A percentile compares a stretch with the other conserved stretches of the same genome.
phyloP scores from a whole-genome alignment of 2,888 invertebrate species.

The Bhutanitis thaidina region DNA sequence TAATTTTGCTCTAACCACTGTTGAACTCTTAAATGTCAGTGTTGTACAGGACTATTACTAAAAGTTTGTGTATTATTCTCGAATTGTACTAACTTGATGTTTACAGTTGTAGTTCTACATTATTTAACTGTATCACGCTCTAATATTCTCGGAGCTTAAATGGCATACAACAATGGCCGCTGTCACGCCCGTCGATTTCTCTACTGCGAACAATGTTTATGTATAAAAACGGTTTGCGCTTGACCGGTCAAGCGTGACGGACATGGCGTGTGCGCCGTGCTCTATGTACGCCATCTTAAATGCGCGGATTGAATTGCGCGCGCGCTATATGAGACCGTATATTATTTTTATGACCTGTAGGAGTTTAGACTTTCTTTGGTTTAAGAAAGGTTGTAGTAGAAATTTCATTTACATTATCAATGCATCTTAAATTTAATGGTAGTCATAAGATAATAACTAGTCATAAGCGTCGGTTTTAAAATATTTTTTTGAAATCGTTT shows the following conservation, averaged over 20 bases:
- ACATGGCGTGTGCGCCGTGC: constrained; percentile 70
- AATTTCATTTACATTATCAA: no score
- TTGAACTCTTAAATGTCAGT: no score
- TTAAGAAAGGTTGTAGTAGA: no score
- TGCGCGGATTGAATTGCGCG: constrained; percentile 70
- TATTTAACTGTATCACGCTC: constrained; percentile 72
- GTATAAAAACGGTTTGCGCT: constrained; percentile 68
- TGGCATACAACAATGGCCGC: constrained; percentile 67
- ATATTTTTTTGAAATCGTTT: no score
- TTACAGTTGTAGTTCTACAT: constrained; percentile 38
- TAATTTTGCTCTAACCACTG: no score
- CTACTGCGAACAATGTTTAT: constrained; percentile 77
- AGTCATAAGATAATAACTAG: no score
- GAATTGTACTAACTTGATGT: constrained; percentile 13
- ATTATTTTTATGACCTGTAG: constrained; percentile 17
- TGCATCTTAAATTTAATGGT: no score
- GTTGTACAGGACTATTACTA: no score
- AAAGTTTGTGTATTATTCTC: no score
- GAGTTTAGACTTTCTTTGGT: no score
- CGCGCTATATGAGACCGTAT: constrained; percentile 34
- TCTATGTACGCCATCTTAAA: constrained; percentile 60
- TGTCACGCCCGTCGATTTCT: constrained; percentile 77
- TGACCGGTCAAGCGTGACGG: constrained; percentile 62
- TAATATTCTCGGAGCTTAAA: constrained; percentile 70
- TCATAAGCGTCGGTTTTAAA: no score